These are phyloP conservation scores for Drosophila busckii DNA, from an alignment of 1,140 invertebrate genomes.

Conservation along the genomic window DNA sequence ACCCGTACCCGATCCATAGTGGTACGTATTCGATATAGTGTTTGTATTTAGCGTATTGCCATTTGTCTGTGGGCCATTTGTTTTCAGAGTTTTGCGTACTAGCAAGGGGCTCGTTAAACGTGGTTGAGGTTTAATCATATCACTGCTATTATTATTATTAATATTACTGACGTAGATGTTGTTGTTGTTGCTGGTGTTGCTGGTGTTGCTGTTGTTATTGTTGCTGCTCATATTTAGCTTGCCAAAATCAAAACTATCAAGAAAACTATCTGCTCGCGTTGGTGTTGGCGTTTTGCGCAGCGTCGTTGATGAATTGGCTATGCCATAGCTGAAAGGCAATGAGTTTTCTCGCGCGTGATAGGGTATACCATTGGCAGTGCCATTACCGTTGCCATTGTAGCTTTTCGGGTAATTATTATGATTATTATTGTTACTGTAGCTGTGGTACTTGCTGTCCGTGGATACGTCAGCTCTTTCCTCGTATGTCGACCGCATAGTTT, in stretches of 20 bases:
- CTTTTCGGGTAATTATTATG: conserved; percentile 68
- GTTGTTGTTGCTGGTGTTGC: conserved; percentile 1
- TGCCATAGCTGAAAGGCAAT: conserved; percentile 88
- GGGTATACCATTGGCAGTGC: conserved; percentile 80
- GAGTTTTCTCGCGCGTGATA: conserved; percentile 89
- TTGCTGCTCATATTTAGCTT: conserved; percentile 11
- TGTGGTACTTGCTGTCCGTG: conserved; percentile 59
- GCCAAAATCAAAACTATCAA: conserved; percentile 48
- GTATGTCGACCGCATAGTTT: conserved; percentile 71
- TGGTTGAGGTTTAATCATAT: conserved; percentile 75
- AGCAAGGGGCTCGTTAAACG: conserved; percentile 78
- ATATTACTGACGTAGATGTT: conserved; percentile 31
- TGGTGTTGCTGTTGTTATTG: conserved; percentile 38
- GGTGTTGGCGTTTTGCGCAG: conserved; percentile 67
- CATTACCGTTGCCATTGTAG: conserved; percentile 50
- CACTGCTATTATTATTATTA: conserved; percentile 17
- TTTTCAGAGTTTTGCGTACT: conserved; percentile 74
- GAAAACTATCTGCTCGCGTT: conserved; percentile 59
- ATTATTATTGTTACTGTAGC: conserved; percentile 41
- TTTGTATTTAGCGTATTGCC: conserved; percentile 16
- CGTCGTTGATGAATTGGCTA: conserved; percentile 65
- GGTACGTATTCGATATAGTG: no score
- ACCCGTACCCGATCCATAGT: no score
- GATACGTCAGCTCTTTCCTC: conserved; percentile 56
- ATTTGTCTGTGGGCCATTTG: conserved; percentile 24